These are phyloP conservation scores for Slavum lentiscoides DNA, from an alignment of 2,888 invertebrate genomes.

Conservation along the genomic window DNA sequence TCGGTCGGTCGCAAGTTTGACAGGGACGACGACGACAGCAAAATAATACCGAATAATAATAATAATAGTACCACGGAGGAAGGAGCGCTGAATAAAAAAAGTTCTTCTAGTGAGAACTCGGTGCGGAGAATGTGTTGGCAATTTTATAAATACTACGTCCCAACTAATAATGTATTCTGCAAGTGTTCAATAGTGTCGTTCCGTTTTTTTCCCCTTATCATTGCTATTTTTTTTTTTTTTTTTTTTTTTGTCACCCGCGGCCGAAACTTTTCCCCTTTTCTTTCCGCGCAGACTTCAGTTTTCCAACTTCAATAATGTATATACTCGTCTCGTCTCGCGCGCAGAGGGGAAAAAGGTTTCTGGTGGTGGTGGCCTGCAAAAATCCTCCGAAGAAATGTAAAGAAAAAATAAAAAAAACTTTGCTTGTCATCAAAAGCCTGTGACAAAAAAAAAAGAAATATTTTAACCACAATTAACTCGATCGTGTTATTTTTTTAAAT, in stretches of 20 bases:
- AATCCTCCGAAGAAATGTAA: conserved; percentile 8
- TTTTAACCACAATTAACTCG: conserved; percentile 46
- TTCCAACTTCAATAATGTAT: conserved; percentile 49
- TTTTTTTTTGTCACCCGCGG: conserved; percentile 20
- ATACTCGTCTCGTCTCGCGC: conserved; percentile 18
- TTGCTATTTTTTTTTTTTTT: conserved; percentile 46
- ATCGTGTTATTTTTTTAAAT: neutral
- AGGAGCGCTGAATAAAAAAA: conserved; percentile 1
- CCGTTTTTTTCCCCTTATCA: conserved; percentile 47
- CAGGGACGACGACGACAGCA: conserved; percentile 3
- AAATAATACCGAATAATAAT: conserved; percentile 48
- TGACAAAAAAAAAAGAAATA: conserved; percentile 1
- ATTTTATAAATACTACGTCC: conserved; percentile 51
- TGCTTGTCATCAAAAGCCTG: conserved; percentile 34
- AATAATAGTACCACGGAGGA: conserved; percentile 37
- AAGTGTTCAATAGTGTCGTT: conserved; percentile 53
- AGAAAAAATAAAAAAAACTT: conserved; percentile 25
- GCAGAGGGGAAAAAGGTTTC: conserved; percentile 43
- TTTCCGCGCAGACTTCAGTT: conserved; percentile 43
- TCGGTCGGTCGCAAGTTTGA: conserved; percentile 41
- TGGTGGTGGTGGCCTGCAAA: conserved; percentile 12
- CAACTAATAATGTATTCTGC: conserved; percentile 52
- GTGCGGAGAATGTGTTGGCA: conserved; percentile 46
- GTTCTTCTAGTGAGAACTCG: conserved; percentile 32
- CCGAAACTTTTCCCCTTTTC: conserved; percentile 40